Base-by-base conservation (phyloP, 30 jellyfish, hydroid and myxozoan genomes). In the Sanderia malayensis region DNA sequence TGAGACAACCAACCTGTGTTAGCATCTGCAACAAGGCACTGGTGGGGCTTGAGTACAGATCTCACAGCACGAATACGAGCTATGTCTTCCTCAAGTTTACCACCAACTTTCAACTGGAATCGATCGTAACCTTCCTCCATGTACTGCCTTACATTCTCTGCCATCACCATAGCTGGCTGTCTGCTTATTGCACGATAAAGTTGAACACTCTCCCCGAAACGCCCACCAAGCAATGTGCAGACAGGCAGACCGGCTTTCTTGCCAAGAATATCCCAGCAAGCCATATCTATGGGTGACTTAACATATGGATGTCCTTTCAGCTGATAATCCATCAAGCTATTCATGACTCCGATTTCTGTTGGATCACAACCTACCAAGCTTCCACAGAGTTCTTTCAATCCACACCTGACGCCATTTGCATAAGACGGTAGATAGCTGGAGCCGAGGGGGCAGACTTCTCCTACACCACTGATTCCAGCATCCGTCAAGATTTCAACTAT, bases 1-100 rank as follows among this genome's bases (percentile, higher is more conserved):
- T 76, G 87, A 0, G 87, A 76, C 80, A 76, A 20, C 87, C 87
- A 76, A 31, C 87, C 87, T 2, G 87, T 76, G 28, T 76, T 76
- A 3, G 87, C 87, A 28, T 76, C 87, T 13, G 87, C 87, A 31
- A 76, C 80, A 18, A 76, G 79, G 32, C 61, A 76, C 52, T 76
- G 78, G 31, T 32, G 46, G 6, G 79, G 87, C 41, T 32, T 76
- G 27, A 76, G 28, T 4, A 76, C 87, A 1, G 87, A 61, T 18
- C 87, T 64, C 2, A 61, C 87, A 19, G 61, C 87, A 1, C 80
- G 60, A 6, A 76, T 76, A 25, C 87, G 79, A 17, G 87, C 87
- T 1, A 76, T 76, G 32, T 76, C 87, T 6, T 76, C 87, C 18
- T 62, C 72, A 45, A 76, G 61, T 2, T 67, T 31, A 8, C 87